These are phyloP conservation scores for Pachyrhynchus sulphureomaculatus DNA, from an alignment of 1,140 invertebrate species.

Conservation along the genomic window DNA sequence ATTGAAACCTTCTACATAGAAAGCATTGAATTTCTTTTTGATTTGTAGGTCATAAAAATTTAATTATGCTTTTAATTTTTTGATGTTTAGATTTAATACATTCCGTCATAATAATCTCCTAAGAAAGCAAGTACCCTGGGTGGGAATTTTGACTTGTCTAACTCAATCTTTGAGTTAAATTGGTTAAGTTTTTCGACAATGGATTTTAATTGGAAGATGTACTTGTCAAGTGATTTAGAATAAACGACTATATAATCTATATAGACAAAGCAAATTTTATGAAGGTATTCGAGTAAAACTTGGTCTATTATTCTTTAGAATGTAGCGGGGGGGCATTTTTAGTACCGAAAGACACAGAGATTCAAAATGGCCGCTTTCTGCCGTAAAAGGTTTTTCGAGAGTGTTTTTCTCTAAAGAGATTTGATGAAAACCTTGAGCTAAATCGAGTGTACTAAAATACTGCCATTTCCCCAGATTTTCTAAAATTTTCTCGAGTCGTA, in stretches of 20 bases:
- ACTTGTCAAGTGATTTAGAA: background rate
- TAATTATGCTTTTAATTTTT: slow-evolving; percentile 20
- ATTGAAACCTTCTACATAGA: slow-evolving; percentile 13
- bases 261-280: slow-evolving; percentile 40
- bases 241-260: slow-evolving; percentile 46
- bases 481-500: slow-evolving; percentile 40
- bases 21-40: background rate
- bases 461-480: slow-evolving; percentile 47
- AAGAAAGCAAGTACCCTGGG: slow-evolving; percentile 32
- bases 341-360: slow-evolving; percentile 35
- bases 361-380: slow-evolving; percentile 29
- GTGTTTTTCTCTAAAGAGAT: slow-evolving; percentile 22
- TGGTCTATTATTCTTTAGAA: slow-evolving; percentile 28
- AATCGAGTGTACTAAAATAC: slow-evolving; percentile 41
- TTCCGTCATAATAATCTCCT: slow-evolving; percentile 33
- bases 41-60: background rate
- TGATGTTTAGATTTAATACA: slow-evolving; percentile 34
- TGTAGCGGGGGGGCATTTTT: slow-evolving; percentile 17
- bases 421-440: slow-evolving; percentile 34
- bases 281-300: slow-evolving; percentile 9
- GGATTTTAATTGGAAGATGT: background rate
- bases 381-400: slow-evolving; percentile 24
- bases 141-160: slow-evolving; percentile 12
- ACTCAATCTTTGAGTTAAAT: background rate
- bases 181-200: background rate